Conservation (phyloP, 2,797 vertebrate genomes). For the Echiichthys vipera region DNA sequence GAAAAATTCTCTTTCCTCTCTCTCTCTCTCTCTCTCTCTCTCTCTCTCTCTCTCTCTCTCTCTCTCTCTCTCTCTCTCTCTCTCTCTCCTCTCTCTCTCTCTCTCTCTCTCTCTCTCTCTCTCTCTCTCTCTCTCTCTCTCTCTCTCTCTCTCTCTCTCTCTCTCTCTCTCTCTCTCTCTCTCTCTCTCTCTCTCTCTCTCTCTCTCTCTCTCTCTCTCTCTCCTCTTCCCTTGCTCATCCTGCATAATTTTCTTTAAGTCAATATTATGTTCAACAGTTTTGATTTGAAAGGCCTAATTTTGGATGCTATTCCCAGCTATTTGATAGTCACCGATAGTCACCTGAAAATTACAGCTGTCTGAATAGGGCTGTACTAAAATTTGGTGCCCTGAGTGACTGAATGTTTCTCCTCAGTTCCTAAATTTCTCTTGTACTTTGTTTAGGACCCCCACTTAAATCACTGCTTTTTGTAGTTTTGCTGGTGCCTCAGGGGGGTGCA, state of each 20-base stretch:
- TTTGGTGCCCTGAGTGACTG: not conserved
- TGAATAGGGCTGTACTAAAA: constrained; percentile 15
- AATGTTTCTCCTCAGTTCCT: constrained; percentile 15
- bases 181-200: too few species aligned
- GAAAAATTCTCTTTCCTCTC: constrained; percentile 57
- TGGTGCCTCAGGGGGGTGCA: constrained; percentile 2
- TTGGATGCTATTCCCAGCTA: not conserved
- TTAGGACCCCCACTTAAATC: constrained; percentile 8
- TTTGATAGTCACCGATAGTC: not conserved
- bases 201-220: too few species aligned
- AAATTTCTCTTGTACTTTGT: not conserved
- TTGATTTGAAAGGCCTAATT: not conserved
- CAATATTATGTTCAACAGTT: not conserved
- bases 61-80: too few species aligned
- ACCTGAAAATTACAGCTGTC: not conserved
- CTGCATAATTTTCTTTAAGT: constrained; percentile 16
- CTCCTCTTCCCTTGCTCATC: constrained; percentile 21
- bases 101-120: too few species aligned
- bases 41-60: too few species aligned
- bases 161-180: too few species aligned
- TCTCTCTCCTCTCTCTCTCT: too few species aligned
- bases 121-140: too few species aligned
- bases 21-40: too few species aligned
- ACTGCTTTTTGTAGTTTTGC: constrained; percentile 29
- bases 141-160: too few species aligned